Evolutionary conservation across 2,797 vertebrate genomes (phyloP).

Genomic region (Antennarius maculatus): DNA sequence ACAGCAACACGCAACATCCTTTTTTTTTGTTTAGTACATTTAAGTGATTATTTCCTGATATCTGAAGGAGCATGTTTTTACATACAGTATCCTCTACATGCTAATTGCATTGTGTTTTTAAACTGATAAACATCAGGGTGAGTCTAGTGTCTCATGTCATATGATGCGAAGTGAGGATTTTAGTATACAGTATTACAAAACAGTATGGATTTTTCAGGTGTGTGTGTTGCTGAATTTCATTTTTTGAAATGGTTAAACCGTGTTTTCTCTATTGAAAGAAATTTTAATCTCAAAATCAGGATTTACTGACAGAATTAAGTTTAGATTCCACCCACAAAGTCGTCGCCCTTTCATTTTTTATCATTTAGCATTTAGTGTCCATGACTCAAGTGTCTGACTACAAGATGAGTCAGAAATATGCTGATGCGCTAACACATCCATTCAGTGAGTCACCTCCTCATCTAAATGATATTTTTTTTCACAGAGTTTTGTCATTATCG

Average conservation of each 20-base stretch:
- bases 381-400: conserved; percentile 13
- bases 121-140: neutral
- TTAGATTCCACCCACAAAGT: conserved; percentile 24
- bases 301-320: conserved; percentile 26
- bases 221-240: conserved; percentile 20
- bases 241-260: conserved; percentile 10
- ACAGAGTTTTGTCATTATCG: too few relatives aligned
- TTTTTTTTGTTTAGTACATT: neutral
- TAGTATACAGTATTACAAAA: conserved; percentile 12
- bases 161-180: neutral
- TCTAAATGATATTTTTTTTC: too few relatives aligned
- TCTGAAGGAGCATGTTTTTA: conserved; percentile 6
- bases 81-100: too few relatives aligned
- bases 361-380: conserved; percentile 17
- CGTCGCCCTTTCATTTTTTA: conserved; percentile 13
- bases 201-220: conserved; percentile 13
- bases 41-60: conserved; percentile 10
- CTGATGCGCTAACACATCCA: neutral
- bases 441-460: neutral
- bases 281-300: conserved; percentile 7
- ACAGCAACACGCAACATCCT: conserved; percentile 2
- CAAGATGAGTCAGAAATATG: conserved; percentile 3
- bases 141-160: conserved; percentile 1
- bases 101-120: conserved; percentile 6
- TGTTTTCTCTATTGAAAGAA: neutral